Percentiles rank a stretch among this genome's conserved stretches.
Evolutionary conservation across 2,797 vertebrate species (phyloP).

Genomic region (Mus minutoides): DNA sequence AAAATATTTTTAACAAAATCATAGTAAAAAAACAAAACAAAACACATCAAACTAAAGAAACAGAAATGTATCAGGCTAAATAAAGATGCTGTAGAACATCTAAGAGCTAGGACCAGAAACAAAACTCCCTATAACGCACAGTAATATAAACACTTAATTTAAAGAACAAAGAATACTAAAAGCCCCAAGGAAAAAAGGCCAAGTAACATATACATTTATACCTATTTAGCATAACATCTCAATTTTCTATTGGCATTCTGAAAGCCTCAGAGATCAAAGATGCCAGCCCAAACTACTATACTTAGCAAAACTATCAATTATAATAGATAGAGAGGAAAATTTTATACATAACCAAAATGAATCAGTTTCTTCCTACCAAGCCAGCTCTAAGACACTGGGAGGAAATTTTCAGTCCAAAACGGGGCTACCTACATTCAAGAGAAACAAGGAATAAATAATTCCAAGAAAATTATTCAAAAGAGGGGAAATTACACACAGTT

Average conservation of each 20-base stretch:
- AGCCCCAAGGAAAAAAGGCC: neutral
- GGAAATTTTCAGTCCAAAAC: neutral
- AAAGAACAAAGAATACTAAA: neutral
- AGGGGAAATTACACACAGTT: too few relatives aligned
- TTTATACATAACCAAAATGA: neutral
- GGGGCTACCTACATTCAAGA: neutral
- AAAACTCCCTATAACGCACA: neutral
- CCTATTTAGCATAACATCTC: neutral
- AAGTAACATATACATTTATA: neutral
- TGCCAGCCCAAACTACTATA: neutral
- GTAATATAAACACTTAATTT: neutral
- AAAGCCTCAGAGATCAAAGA: neutral
- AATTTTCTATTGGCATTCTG: neutral
- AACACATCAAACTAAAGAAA: neutral
- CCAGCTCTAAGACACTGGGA: neutral
- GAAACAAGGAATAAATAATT: neutral
- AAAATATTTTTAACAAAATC: neutral
- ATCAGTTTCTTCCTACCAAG: neutral
- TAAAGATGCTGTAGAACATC: neutral
- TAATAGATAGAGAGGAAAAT: neutral
- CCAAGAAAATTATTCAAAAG: neutral
- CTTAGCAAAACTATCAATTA: neutral
- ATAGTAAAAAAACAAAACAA: neutral
- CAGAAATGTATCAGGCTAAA: neutral
- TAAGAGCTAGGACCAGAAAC: neutral